Conservation (phyloP, 2,888 invertebrate genomes). For the Boloria selene region DNA sequence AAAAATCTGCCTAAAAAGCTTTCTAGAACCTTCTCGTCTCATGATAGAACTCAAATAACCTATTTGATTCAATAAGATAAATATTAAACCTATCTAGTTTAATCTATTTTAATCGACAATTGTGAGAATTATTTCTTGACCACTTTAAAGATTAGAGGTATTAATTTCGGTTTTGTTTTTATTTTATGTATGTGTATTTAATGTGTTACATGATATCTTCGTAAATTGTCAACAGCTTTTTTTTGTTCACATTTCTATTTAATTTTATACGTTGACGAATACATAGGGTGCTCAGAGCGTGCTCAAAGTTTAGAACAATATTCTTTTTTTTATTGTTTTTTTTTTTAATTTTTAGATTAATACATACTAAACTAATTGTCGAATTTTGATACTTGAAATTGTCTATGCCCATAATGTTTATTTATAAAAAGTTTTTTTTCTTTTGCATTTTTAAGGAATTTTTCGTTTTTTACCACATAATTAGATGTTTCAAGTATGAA, state of each 20-base stretch:
- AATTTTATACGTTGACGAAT: conserved; percentile 28
- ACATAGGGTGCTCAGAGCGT: conserved; percentile 37
- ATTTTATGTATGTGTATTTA: neutral
- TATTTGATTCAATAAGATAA: too few relatives aligned
- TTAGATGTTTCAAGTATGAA: conserved; percentile 19
- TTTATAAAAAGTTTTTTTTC: neutral
- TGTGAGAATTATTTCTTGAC: too few relatives aligned
- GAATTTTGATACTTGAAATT: conserved; percentile 25
- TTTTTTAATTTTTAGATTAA: conserved; percentile 16
- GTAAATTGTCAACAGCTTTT: neutral
- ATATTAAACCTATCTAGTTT: too few relatives aligned
- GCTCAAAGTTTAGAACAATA: conserved; percentile 38
- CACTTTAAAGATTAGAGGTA: too few relatives aligned
- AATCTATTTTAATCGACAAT: too few relatives aligned
- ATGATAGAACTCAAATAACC: too few relatives aligned
- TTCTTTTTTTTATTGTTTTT: conserved; percentile 30
- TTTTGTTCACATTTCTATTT: neutral
- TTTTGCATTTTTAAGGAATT: neutral
- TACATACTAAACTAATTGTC: neutral
- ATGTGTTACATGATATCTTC: neutral
- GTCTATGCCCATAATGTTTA: neutral
- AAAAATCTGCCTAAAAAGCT: too few relatives aligned
- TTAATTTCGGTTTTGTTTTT: too few relatives aligned
- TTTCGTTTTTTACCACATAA: neutral
- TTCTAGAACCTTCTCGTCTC: too few relatives aligned